phyloP scores from a whole-genome alignment of 2,113 vertebrate species.

The Platichthys flesus region DNA sequence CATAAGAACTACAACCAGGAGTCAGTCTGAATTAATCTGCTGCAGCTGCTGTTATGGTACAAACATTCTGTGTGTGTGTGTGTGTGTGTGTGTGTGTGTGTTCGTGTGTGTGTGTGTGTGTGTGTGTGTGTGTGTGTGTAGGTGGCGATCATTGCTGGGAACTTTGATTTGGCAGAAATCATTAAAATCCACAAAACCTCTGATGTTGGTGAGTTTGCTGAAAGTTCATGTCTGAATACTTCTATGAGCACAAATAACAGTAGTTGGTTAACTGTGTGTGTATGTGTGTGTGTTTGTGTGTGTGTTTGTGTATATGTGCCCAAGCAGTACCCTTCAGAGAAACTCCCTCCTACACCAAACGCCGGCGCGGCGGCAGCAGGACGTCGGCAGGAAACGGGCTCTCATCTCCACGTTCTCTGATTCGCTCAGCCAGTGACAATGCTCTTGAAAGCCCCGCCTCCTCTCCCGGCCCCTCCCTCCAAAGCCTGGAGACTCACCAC shows the following conservation, averaged over 20 bases:
- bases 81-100: conserved; percentile 27
- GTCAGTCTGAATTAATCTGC: not conserved
- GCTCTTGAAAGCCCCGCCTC: conserved; percentile 90
- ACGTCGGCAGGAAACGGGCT: conserved; percentile 81
- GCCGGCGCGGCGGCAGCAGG: conserved; percentile 79
- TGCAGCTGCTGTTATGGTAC: not conserved
- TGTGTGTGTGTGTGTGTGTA: conserved; percentile 62
- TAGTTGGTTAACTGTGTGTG: conserved; percentile 25
- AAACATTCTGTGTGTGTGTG: conserved; percentile 6
- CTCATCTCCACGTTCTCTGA: conserved; percentile 89
- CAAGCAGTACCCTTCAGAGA: conserved; percentile 94
- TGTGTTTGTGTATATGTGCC: conserved; percentile 35
- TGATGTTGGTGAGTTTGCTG: conserved; percentile 90
- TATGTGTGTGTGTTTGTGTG: conserved; percentile 35
- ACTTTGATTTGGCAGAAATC: conserved; percentile 96
- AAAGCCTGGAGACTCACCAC: conserved; percentile 88
- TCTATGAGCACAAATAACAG: not conserved
- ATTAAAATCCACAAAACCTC: conserved; percentile 97
- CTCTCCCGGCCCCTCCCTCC: conserved; percentile 92
- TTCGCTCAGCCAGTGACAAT: conserved; percentile 95
- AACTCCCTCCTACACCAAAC: conserved; percentile 94
- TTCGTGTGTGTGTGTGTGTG: conserved; percentile 36
- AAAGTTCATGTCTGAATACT: not conserved
- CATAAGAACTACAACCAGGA: not conserved
- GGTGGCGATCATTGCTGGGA: conserved; percentile 98